These are phyloP conservation scores for Pterocles gutturalis DNA, from an alignment of 2,113 vertebrate species.

Conservation along the genomic window DNA sequence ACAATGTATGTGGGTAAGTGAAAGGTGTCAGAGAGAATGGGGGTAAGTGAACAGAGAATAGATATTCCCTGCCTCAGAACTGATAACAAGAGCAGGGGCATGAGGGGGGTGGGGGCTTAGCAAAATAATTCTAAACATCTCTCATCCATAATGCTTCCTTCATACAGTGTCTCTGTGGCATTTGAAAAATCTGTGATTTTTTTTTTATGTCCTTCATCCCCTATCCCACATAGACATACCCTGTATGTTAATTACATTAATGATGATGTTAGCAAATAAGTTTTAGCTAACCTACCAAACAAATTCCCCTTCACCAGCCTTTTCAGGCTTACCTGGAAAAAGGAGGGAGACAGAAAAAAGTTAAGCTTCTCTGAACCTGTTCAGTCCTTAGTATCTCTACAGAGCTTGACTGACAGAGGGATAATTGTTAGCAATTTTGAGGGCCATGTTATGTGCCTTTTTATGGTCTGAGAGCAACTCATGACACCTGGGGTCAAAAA, in stretches of 20 bases:
- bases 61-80: not conserved
- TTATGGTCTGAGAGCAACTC: not conserved
- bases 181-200: not conserved
- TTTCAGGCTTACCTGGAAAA: not conserved
- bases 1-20: conserved; percentile 4
- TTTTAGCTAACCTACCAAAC: not conserved
- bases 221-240: no score
- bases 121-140: not conserved
- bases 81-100: not conserved
- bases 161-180: not conserved
- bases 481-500: not conserved
- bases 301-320: not conserved
- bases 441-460: not conserved
- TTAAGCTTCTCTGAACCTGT: not conserved
- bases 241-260: not conserved
- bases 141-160: not conserved
- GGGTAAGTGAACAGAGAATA: conserved; percentile 11
- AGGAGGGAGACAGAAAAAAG: not conserved
- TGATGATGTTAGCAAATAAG: not conserved
- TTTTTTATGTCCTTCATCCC: not conserved
- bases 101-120: not conserved
- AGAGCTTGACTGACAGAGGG: not conserved
- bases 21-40: conserved; percentile 46
- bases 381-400: not conserved
- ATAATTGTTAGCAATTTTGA: not conserved